Conservation (phyloP, 2,113 vertebrate species). For the Furnarius figulus region DNA sequence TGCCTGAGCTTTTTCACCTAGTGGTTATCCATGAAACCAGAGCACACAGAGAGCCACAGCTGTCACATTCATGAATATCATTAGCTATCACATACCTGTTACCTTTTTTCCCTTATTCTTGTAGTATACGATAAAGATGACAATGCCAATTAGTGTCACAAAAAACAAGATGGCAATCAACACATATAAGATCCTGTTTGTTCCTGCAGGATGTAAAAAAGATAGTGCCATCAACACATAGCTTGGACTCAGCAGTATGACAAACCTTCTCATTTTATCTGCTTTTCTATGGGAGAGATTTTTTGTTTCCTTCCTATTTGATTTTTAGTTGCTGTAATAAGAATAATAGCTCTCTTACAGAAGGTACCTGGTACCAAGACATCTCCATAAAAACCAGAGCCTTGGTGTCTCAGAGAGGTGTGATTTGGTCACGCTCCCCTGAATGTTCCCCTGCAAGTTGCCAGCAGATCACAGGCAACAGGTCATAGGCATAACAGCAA, state of each 20-base stretch:
- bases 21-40: not conserved
- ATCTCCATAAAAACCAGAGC: not conserved
- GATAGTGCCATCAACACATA: not conserved
- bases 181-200: constrained; percentile 61
- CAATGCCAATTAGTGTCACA: constrained; percentile 56
- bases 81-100: constrained; percentile 68
- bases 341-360: not conserved
- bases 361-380: not conserved
- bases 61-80: not conserved
- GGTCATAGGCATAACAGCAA: not conserved
- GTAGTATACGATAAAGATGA: constrained; percentile 64
- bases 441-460: not conserved
- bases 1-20: not conserved
- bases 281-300: not conserved
- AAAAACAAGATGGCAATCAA: constrained; percentile 70
- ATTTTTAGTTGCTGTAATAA: not conserved
- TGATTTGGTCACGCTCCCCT: not conserved
- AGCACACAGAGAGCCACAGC: not conserved
- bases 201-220: constrained; percentile 52
- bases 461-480: not conserved
- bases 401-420: not conserved
- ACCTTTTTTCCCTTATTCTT: constrained; percentile 76
- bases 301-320: not conserved
- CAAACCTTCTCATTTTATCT: not conserved
- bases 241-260: not conserved